phyloP scores from a whole-genome alignment of 2,797 vertebrate genomes.

The Acrossocheilus wenchowensis region DNA sequence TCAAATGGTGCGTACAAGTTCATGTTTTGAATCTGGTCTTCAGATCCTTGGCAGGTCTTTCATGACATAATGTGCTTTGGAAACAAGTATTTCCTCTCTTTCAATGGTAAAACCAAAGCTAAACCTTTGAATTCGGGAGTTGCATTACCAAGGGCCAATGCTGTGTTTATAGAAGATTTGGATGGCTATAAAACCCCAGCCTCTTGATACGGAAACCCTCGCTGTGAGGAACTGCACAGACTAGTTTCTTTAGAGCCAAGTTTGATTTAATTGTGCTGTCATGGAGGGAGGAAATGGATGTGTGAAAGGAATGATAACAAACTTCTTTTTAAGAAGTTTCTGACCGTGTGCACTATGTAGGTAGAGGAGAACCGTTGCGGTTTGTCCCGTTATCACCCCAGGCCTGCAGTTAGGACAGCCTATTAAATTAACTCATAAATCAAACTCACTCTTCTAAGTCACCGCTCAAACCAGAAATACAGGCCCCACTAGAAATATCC shows the following conservation, averaged over 20 bases:
- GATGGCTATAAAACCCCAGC: slow-evolving; percentile 35
- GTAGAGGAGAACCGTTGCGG: neutral
- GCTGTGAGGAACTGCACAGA: neutral
- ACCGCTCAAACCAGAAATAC: neutral
- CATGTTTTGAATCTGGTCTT: slow-evolving; percentile 43
- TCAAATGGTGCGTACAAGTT: slow-evolving; percentile 44
- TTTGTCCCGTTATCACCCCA: slow-evolving; percentile 15
- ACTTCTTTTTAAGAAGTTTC: slow-evolving; percentile 20
- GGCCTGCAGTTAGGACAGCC: slow-evolving; percentile 8
- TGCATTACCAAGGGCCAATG: slow-evolving; percentile 9
- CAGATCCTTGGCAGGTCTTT: slow-evolving; percentile 26
- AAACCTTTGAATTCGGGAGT: slow-evolving; percentile 26
- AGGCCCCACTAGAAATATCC: neutral
- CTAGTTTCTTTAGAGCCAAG: slow-evolving; percentile 21
- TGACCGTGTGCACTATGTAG: neutral
- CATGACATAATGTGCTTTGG: slow-evolving; percentile 49
- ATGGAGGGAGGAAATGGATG: slow-evolving; percentile 17
- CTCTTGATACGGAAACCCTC: slow-evolving; percentile 8
- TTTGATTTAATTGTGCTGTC: slow-evolving; percentile 49
- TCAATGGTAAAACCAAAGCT: slow-evolving; percentile 42
- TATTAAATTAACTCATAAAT: slow-evolving; percentile 14
- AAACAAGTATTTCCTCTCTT: slow-evolving; percentile 34
- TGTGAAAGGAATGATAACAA: slow-evolving; percentile 36
- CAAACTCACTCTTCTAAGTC: slow-evolving; percentile 1
- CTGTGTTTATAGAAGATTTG: slow-evolving; percentile 36